These are phyloP conservation scores for Apamea anceps DNA, from an alignment of 2,888 invertebrate genomes.

Conservation along the genomic window DNA sequence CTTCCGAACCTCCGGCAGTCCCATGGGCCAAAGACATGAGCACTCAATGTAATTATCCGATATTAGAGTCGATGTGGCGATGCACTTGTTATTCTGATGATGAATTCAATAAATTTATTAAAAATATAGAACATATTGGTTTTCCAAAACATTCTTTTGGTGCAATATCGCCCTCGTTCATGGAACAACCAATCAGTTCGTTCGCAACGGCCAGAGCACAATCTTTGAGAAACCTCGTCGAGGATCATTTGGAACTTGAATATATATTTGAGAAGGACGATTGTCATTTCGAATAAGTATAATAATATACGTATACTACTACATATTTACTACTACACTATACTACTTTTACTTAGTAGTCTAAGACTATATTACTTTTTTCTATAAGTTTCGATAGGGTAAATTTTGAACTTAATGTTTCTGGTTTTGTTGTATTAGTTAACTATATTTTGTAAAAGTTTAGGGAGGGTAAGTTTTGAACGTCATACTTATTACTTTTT, in stretches of 20 bases:
- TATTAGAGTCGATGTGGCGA: slow-evolving; percentile 75
- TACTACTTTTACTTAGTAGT: not conserved
- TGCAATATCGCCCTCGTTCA: slow-evolving; percentile 1
- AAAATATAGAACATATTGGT: not conserved
- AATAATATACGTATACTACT: not conserved
- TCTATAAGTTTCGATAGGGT: not conserved
- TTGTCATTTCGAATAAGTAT: slow-evolving; percentile 18
- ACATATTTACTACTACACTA: not conserved
- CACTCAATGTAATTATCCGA: slow-evolving; percentile 78
- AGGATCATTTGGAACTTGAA: slow-evolving; percentile 73
- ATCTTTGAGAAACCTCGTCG: slow-evolving; percentile 75
- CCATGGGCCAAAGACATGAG: slow-evolving; percentile 72
- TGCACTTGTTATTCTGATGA: slow-evolving; percentile 73
- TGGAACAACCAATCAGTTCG: slow-evolving; percentile 40
- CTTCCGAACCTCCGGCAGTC: slow-evolving; percentile 39
- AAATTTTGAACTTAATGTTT: not conserved
- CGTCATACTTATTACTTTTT: slow-evolving; percentile 1
- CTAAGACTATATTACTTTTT: slow-evolving; percentile 7
- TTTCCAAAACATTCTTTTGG: not conserved
- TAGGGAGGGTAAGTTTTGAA: slow-evolving; percentile 22
- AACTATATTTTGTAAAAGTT: slow-evolving; percentile 12
- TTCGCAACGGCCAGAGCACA: slow-evolving; percentile 76
- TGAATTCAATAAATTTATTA: slow-evolving; percentile 22
- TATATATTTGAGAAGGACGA: slow-evolving; percentile 73
- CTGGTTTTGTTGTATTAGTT: not conserved